A percentile compares a stretch with the other conserved stretches of the same genome.
These are phyloP conservation scores for Alouatta caraya DNA, from an alignment of 2,797 vertebrate genomes.

Conservation along the genomic window DNA sequence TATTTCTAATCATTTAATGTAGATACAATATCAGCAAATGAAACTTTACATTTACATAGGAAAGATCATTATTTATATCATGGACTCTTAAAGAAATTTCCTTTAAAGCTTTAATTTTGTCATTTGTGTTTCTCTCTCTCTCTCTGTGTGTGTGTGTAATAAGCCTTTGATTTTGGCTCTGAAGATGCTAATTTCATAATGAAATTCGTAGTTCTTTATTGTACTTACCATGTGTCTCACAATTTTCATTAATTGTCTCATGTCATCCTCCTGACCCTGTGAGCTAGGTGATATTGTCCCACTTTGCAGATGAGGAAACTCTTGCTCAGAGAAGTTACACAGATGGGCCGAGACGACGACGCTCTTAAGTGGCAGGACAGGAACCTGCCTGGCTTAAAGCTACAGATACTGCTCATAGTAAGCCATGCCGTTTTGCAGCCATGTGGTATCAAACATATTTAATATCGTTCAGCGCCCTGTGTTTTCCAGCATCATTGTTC, in stretches of 20 bases:
- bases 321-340: neutral
- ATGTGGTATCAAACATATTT: neutral
- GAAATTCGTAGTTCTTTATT: neutral
- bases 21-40: neutral
- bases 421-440: neutral
- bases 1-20: neutral
- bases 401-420: neutral
- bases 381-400: neutral
- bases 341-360: neutral
- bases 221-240: neutral
- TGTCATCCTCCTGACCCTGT: neutral
- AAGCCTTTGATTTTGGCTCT: neutral
- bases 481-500: neutral
- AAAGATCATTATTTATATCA: neutral
- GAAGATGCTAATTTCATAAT: neutral
- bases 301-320: neutral
- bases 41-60: neutral
- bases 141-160: neutral
- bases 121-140: neutral
- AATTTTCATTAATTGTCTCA: neutral
- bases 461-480: neutral
- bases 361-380: neutral
- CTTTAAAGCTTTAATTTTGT: constrained; percentile 26
- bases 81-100: neutral
- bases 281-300: neutral